These are phyloP conservation scores for Artemia sp. DNA, from an alignment of 2,888 invertebrate species.

Conservation along the genomic window DNA sequence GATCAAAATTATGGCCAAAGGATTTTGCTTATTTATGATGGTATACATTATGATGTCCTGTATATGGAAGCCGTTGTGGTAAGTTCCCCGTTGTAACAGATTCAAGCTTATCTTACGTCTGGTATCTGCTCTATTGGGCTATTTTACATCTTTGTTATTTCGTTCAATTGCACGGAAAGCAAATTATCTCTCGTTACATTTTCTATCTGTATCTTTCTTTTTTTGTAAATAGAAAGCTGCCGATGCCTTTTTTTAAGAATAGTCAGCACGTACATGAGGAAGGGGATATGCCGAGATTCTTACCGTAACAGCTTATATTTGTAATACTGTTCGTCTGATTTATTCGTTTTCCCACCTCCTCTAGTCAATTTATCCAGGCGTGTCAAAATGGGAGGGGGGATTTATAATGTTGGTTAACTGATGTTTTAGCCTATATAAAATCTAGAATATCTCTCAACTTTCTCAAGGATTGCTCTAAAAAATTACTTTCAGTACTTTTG, in stretches of 20 bases:
- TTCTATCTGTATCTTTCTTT: slow-evolving; percentile 14
- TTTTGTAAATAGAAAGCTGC: neutral
- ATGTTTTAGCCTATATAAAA: no score
- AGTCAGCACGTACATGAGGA: no score
- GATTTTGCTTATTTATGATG: slow-evolving; percentile 79
- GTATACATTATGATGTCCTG: slow-evolving; percentile 88
- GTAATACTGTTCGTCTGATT: no score
- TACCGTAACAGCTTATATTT: no score
- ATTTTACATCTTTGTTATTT: neutral
- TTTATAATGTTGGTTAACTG: no score
- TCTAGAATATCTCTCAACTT: no score
- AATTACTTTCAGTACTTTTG: no score
- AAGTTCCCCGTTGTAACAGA: slow-evolving; percentile 32
- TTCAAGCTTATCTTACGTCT: neutral
- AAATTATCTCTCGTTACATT: slow-evolving; percentile 22
- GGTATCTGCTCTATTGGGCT: slow-evolving; percentile 11
- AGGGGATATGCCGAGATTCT: no score
- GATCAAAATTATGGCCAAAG: slow-evolving; percentile 65
- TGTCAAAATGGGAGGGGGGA: neutral
- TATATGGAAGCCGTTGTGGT: slow-evolving; percentile 64
- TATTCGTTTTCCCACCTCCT: no score
- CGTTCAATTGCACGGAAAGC: neutral
- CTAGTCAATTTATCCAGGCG: no score
- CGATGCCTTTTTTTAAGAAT: no score
- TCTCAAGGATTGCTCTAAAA: no score